phyloP scores from a whole-genome alignment of 1,140 invertebrate genomes.

The Rhagoletis pomonella region DNA sequence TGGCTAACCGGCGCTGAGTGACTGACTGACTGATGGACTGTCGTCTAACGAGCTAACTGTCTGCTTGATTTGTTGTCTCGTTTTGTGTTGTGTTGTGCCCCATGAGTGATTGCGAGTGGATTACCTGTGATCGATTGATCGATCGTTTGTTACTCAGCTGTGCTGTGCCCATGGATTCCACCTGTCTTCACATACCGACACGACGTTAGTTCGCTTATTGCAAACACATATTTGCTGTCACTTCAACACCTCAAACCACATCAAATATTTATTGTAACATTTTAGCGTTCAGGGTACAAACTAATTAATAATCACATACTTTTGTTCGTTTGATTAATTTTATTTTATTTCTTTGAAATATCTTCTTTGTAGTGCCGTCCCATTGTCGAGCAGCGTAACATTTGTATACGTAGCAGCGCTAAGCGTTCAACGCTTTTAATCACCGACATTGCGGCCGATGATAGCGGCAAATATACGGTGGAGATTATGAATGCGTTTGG shows the following conservation, averaged over 20 bases:
- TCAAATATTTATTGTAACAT: slow-evolving; percentile 28
- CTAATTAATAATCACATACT: slow-evolving; percentile 6
- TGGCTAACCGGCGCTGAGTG: background rate
- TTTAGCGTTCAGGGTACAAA: too few species aligned
- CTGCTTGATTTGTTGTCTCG: slow-evolving; percentile 36
- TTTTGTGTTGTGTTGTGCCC: background rate
- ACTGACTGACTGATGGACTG: background rate
- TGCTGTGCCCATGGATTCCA: slow-evolving; percentile 45
- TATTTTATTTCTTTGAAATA: too few species aligned
- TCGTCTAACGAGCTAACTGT: slow-evolving; percentile 26
- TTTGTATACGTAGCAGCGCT: slow-evolving; percentile 65
- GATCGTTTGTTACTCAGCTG: slow-evolving; percentile 18
- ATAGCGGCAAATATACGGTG: slow-evolving; percentile 85
- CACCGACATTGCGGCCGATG: slow-evolving; percentile 70
- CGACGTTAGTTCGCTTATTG: background rate
- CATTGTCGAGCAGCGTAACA: slow-evolving; percentile 68
- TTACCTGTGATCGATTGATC: background rate
- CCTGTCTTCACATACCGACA: background rate
- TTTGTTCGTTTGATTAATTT: too few species aligned
- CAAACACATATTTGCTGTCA: background rate
- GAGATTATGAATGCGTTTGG: slow-evolving; percentile 82
- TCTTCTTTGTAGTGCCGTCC: slow-evolving; percentile 64
- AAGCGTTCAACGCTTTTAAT: slow-evolving; percentile 69
- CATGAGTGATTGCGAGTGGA: too few species aligned
- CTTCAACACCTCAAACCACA: slow-evolving; percentile 27